A percentile compares a stretch with the other conserved stretches of the same genome.
Conservation (phyloP, 2,888 invertebrate species). For the Polyommatus icarus region DNA sequence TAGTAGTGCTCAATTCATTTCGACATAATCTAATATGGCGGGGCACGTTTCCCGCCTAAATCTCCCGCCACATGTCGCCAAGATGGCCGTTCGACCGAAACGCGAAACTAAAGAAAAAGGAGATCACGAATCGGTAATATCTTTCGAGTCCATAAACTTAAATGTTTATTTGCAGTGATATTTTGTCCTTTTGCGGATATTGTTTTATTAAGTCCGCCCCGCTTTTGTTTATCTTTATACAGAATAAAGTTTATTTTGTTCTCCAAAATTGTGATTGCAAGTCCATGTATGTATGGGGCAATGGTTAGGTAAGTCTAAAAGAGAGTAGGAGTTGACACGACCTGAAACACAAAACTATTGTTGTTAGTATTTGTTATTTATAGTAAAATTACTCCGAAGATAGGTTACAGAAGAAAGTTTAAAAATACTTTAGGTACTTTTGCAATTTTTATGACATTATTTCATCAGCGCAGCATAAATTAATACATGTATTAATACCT, state of each 20-base stretch:
- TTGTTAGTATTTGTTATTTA: too few species aligned
- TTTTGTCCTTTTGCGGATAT: slow-evolving; percentile 79
- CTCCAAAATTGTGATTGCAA: neutral
- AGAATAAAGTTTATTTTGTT: slow-evolving; percentile 19
- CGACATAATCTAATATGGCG: slow-evolving; percentile 79
- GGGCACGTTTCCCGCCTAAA: slow-evolving; percentile 80
- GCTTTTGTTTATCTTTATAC: slow-evolving; percentile 32
- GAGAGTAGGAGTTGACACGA: neutral
- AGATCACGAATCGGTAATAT: slow-evolving; percentile 81
- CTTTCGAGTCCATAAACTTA: slow-evolving; percentile 80
- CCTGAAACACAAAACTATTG: neutral
- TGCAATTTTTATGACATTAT: too few species aligned
- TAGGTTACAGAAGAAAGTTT: too few species aligned
- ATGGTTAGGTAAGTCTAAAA: neutral
- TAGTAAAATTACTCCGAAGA: too few species aligned
- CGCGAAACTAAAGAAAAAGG: slow-evolving; percentile 78
- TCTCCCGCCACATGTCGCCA: slow-evolving; percentile 81
- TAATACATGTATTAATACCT: neutral
- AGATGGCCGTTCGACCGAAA: slow-evolving; percentile 77
- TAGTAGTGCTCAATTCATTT: slow-evolving; percentile 79
- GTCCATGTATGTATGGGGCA: neutral
- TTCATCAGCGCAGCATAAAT: too few species aligned
- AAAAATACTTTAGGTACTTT: too few species aligned
- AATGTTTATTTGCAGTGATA: slow-evolving; percentile 80
- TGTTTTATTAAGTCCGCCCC: slow-evolving; percentile 69